Percentiles rank a stretch among this genome's conserved stretches.
Conservation (phyloP, 2,888 invertebrate genomes). For the Petrolisthes manimaculis region DNA sequence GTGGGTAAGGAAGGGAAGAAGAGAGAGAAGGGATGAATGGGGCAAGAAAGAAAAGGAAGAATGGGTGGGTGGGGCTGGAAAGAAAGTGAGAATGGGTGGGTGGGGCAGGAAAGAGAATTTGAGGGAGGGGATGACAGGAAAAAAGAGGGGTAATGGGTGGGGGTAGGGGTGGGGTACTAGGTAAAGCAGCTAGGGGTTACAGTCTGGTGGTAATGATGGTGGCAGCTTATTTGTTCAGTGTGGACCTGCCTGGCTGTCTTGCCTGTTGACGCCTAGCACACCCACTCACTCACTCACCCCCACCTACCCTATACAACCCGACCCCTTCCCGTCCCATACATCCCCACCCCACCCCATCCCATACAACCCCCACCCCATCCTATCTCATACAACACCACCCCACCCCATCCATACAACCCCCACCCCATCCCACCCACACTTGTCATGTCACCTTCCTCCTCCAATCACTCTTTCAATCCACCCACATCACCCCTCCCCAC, state of each 20-base stretch:
- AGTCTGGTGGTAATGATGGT: constrained; percentile 46
- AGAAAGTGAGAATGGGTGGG: background rate
- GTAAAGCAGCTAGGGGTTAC: constrained; percentile 14
- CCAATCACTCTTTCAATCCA: background rate
- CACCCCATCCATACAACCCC: background rate
- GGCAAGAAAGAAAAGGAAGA: background rate
- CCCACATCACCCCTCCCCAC: background rate
- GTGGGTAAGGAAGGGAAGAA: background rate
- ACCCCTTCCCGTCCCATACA: background rate
- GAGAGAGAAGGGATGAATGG: background rate
- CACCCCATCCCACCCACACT: background rate
- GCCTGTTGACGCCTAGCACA: background rate
- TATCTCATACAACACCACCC: background rate
- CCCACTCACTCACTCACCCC: background rate
- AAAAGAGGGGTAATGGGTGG: background rate
- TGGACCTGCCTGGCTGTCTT: constrained; percentile 15
- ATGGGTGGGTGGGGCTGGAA: no score
- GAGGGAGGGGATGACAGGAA: background rate
- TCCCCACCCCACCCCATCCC: background rate
- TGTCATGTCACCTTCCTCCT: background rate
- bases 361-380: background rate
- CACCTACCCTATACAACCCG: background rate
- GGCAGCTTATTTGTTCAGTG: constrained; percentile 47
- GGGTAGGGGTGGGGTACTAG: background rate
- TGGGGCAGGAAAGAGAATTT: background rate